These are phyloP conservation scores for Neuroterus valhalla DNA, from an alignment of 1,140 invertebrate genomes.

Conservation along the genomic window DNA sequence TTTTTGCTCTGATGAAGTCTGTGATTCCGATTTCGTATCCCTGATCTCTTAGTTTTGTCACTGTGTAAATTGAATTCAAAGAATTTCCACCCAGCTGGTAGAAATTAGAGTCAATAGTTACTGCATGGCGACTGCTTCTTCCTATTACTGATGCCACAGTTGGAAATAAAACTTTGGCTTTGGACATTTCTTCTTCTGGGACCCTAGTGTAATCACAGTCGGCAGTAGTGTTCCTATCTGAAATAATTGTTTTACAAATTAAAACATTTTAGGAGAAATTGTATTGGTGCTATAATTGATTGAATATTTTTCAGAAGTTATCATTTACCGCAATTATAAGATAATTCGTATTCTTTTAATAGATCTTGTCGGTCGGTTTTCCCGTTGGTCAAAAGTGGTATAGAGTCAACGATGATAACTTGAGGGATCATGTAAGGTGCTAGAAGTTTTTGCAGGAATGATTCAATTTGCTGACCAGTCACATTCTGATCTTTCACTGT, in stretches of 20 bases:
- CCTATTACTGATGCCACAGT: conserved; percentile 83
- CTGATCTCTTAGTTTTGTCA: conserved; percentile 84
- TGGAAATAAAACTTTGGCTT: conserved; percentile 82
- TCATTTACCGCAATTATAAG: conserved; percentile 75
- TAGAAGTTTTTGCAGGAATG: conserved; percentile 78
- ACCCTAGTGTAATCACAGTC: conserved; percentile 81
- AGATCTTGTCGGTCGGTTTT: conserved; percentile 88
- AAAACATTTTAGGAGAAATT: conserved; percentile 33
- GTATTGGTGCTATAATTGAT: no score
- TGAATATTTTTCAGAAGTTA: no score
- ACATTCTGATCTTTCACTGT: conserved; percentile 76
- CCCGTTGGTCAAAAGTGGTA: conserved; percentile 88
- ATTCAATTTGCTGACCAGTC: conserved; percentile 80
- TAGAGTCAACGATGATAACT: conserved; percentile 82
- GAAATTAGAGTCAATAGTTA: conserved; percentile 83
- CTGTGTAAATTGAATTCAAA: conserved; percentile 88
- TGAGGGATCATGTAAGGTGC: conserved; percentile 86
- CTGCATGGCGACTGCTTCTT: conserved; percentile 75
- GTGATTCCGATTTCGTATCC: conserved; percentile 87
- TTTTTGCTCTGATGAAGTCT: conserved; percentile 85
- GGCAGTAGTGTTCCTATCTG: conserved; percentile 71
- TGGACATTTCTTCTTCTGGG: conserved; percentile 75
- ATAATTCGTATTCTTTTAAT: conserved; percentile 82
- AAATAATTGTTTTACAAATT: conserved; percentile 39
- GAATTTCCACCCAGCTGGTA: conserved; percentile 91